These are phyloP conservation scores for Petrocephalus schoutedeni DNA, from an alignment of 2,797 vertebrate species.

Conservation along the genomic window DNA sequence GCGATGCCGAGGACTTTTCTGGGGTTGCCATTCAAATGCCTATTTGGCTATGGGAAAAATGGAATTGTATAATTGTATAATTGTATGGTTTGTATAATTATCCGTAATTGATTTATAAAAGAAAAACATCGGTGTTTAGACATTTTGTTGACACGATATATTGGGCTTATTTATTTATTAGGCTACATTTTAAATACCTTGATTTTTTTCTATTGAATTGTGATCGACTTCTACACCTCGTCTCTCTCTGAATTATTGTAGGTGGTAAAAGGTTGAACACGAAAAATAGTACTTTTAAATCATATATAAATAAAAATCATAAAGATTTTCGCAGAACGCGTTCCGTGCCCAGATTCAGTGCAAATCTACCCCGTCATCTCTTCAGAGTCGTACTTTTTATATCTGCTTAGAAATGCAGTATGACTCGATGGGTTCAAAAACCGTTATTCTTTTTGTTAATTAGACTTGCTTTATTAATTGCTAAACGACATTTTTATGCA, in stretches of 20 bases:
- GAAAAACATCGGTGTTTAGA: not conserved
- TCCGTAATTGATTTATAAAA: not conserved
- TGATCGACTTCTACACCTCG: not conserved
- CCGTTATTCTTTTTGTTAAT: conserved; percentile 3
- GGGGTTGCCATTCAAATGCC: not conserved
- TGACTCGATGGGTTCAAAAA: not conserved
- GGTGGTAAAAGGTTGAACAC: not conserved
- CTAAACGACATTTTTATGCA: not conserved
- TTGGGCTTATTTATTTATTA: not conserved
- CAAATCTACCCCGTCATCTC: not conserved
- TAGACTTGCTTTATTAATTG: not conserved
- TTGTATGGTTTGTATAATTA: not conserved
- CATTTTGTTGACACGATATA: not conserved
- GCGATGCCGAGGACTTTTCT: not conserved
- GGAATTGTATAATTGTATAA: not conserved
- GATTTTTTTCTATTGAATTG: not conserved
- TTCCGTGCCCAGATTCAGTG: not conserved
- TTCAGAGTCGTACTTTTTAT: not conserved
- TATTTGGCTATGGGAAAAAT: not conserved
- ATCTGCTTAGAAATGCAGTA: not conserved
- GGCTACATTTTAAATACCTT: not conserved
- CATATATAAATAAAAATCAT: too few species aligned
- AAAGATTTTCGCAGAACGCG: not conserved
- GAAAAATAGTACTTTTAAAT: not conserved
- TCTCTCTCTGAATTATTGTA: not conserved